Base-by-base conservation (phyloP, 2,113 vertebrate species). In the Daphoenositta chrysoptera region DNA sequence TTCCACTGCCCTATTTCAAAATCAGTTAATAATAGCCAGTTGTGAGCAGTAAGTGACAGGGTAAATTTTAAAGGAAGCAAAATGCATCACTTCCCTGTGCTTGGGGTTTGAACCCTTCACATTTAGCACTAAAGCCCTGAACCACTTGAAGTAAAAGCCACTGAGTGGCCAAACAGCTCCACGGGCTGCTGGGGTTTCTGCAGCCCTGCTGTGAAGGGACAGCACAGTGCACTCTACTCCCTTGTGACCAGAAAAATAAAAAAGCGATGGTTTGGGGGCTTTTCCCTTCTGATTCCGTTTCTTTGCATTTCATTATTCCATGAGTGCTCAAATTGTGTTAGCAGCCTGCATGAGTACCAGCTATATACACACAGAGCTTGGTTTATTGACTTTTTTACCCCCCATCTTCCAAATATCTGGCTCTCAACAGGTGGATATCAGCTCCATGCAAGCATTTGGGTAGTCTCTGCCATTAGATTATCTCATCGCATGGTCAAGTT, bases 121-220 rank as follows among this genome's bases (percentile, higher is more conserved):
- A 7, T 61, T 58, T 22, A 66, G 60, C 20, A 19, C 37, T 44
- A 23, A 94, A 70, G 57, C 40, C 11, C 44, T 60, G 42, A 42
- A 6, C 23, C 61, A 31, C 23, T 53, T 23, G 20, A 37, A 72
- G 40, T 27, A 50, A 86, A 89, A 89, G 76, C 64, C 77, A n/a
- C 37, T n/a, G 48, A 42, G n/a, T 65, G 40, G 28, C 7, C 9
- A 44, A 37, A 30, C 14, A 80, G 53, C 76, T 72, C 44, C 24
- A 1, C 0, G 2, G 28, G 5, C 39, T 35, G 12, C 15, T 40
- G 9, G 26, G 54, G 54, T 44, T 42, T 35, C 2, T 33, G 44
- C 68, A 61, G 58, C 75, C 66, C 65, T 47, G 79, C 60, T 40
- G 42, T 2, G 65, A 40, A 39, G 40, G 68, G 37, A 15, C 66